Base-by-base conservation (phyloP, 37 sponge, comb jelly and placozoan species). In the Halisarca cf. caerulea region DNA sequence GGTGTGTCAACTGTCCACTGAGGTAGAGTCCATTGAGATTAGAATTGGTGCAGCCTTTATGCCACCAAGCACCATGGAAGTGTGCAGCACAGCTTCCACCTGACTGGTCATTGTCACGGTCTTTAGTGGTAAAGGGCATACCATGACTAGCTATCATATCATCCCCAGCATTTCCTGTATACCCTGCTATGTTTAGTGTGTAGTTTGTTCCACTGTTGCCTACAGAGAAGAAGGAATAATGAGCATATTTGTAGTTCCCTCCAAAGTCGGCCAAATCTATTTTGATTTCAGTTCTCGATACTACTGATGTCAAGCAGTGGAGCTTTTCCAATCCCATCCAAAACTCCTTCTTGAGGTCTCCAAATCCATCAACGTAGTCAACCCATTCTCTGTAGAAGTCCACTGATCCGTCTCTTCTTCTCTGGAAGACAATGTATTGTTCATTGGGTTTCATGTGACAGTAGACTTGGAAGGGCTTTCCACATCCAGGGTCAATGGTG, bases 281-380 rank as follows among this genome's bases (percentile, higher is more conserved):
- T 61, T 39, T 61, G 28, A 58, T 58, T 33, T 60, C 40, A 21
- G 39, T 53, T 35, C 62, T 80, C n/a, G 37, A 78, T 6, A 8
- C 58, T 20, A 25, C 72, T 34, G 88, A 66, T 18, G 92, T 92
- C 5, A 92, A 34, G 15, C 83, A 42, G 23, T 86, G 62, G 41
- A 92, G 85, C 21, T 83, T 81, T 18, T 92, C 83, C 83, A 92
- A 62, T 18, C 92, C 92, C 15, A 92, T 69, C 92, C 92, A 92
- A 39, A 88, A 92, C 18, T 85, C 88, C 11, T 54, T 64, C 47
- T 88, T 78, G 72, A 83, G 82, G 28, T 83, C 34, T 15, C 92
- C 92, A 79, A 92, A 92, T 0, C 92, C 92, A 77, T 20, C 44
- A 14, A 60, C 34, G 68, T 92, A 92, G 3, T 57, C 71, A 8